Evolutionary conservation across 2,888 invertebrate genomes (phyloP).

Genomic region (Andrena flavipes): DNA sequence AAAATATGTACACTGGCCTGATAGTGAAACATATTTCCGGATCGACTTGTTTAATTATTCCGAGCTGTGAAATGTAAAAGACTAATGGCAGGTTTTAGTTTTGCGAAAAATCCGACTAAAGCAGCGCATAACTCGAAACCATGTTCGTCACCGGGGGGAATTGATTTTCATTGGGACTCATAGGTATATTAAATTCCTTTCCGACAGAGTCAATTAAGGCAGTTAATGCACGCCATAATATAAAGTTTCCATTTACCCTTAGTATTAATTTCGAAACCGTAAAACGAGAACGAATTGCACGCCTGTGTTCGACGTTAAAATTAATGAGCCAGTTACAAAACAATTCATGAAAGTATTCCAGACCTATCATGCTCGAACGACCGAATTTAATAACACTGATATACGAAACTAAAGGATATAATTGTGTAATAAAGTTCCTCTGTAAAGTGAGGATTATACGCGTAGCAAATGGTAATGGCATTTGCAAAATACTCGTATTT

Average conservation of each 20-base stretch:
- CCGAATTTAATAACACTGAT: not conserved
- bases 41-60: not conserved
- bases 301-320: not conserved
- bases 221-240: slow-evolving; percentile 19
- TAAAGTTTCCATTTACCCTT: slow-evolving; percentile 21
- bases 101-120: not conserved
- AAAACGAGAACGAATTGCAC: slow-evolving; percentile 16
- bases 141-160: slow-evolving; percentile 4
- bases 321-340: not conserved
- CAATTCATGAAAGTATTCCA: slow-evolving; percentile 21
- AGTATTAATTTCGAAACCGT: slow-evolving; percentile 1
- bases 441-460: not conserved
- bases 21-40: not conserved
- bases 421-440: not conserved
- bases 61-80: not conserved
- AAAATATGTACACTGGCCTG: not conserved
- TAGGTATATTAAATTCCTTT: slow-evolving; percentile 27
- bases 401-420: not conserved
- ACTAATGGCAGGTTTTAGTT: not conserved
- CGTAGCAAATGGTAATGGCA: not conserved
- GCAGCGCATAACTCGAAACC: not conserved
- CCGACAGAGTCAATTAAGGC: slow-evolving; percentile 25
- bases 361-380: not conserved
- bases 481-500: not conserved
- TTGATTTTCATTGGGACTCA: slow-evolving; percentile 20